These are phyloP conservation scores for Pantherophis alleghaniensis DNA, from an alignment of 2,797 vertebrate species.

Conservation along the genomic window DNA sequence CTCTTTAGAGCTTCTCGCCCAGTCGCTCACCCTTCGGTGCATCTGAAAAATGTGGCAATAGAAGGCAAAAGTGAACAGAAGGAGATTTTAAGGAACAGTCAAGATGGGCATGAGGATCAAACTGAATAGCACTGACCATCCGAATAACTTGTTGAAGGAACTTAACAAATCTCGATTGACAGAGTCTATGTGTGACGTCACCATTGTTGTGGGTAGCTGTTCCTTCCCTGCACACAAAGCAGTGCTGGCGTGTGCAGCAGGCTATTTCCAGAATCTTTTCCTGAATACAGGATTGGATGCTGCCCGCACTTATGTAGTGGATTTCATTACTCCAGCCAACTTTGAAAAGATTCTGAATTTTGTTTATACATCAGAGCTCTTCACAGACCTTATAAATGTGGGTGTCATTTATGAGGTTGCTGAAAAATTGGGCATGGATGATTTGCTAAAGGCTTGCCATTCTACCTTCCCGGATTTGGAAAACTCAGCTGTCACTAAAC, in stretches of 20 bases:
- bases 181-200: constrained; percentile 89
- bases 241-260: constrained; percentile 86
- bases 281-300: constrained; percentile 71
- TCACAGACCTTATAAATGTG: constrained; percentile 92
- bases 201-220: constrained; percentile 88
- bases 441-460: constrained; percentile 89
- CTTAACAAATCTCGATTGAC: constrained; percentile 91
- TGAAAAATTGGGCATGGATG: constrained; percentile 85
- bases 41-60: constrained; percentile 50
- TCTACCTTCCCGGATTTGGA: constrained; percentile 93
- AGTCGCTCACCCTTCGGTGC: constrained; percentile 39
- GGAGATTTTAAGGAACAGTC: constrained; percentile 58
- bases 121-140: constrained; percentile 89
- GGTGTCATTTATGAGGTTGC: constrained; percentile 94
- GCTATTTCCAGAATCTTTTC: constrained; percentile 91
- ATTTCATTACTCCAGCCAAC: constrained; percentile 91
- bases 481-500: constrained; percentile 73
- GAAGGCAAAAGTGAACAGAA: constrained; percentile 25
- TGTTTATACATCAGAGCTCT: constrained; percentile 91
- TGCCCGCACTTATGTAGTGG: constrained; percentile 82
- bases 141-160: constrained; percentile 87
- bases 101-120: constrained; percentile 95
- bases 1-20: constrained; percentile 44
- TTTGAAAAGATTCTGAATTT: constrained; percentile 96
- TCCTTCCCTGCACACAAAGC: constrained; percentile 91